Evolutionary conservation across 2,797 vertebrate genomes (phyloP).

Genomic region (Sebastes cheni): DNA sequence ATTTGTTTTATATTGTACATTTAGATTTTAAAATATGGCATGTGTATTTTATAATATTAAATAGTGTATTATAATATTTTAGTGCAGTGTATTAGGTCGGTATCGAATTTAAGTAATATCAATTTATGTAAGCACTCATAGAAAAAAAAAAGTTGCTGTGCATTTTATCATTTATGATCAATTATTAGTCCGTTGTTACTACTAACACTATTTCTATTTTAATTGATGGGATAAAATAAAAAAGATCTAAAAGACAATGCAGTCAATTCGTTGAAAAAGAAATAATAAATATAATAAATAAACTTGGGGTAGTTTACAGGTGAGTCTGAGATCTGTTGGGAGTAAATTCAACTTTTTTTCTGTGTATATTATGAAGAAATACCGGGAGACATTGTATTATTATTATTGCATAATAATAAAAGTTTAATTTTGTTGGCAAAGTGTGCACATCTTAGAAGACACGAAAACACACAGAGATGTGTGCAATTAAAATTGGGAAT

Average conservation of each 20-base stretch:
- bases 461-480: not conserved
- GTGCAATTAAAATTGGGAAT: conserved; percentile 17
- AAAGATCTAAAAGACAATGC: not conserved
- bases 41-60: not conserved
- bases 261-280: conserved; percentile 6
- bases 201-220: not conserved
- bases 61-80: not conserved
- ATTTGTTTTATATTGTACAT: not conserved
- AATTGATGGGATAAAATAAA: not conserved
- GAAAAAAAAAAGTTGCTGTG: not conserved
- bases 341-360: not conserved
- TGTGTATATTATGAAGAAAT: not conserved
- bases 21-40: not conserved
- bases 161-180: not conserved
- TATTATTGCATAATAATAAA: not conserved
- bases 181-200: not conserved
- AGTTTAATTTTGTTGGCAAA: not conserved
- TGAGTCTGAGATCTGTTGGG: not conserved
- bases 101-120: not conserved
- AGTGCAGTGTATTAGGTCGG: not conserved
- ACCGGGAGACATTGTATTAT: not conserved
- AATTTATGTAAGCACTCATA: not conserved
- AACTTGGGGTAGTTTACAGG: not conserved
- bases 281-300: not conserved
- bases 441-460: not conserved